Percentiles rank a stretch among this genome's conserved stretches.
These are phyloP conservation scores for Drosophila pandora DNA, from an alignment of 1,140 invertebrate genomes.

Conservation along the genomic window DNA sequence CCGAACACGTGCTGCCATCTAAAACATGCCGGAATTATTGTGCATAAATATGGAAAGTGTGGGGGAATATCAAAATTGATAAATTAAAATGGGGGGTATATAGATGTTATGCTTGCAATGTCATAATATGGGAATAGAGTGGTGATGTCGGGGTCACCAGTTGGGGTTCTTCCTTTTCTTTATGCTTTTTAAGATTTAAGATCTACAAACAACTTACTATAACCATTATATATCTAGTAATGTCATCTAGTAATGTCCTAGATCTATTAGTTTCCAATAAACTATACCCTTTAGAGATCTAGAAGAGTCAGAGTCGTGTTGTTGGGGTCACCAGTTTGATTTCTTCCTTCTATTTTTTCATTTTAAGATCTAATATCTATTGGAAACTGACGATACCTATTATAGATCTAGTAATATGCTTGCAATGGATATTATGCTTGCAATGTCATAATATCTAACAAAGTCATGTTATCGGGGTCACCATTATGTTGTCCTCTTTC, in stretches of 20 bases:
- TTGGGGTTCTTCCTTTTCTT: no score
- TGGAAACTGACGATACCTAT: no score
- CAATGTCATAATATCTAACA: no score
- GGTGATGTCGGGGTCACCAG: no score
- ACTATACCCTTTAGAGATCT: neutral
- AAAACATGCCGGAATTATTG: constrained; percentile 27
- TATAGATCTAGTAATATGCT: constrained; percentile 2
- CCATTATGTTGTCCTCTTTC: no score
- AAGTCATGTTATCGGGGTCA: no score
- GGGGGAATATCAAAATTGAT: neutral
- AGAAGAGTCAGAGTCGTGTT: constrained; percentile 1
- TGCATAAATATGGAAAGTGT: constrained; percentile 7
- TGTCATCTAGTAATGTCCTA: neutral
- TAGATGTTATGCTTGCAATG: neutral
- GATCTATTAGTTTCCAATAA: no score
- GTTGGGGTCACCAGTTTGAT: no score
- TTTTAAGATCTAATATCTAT: no score
- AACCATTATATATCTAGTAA: neutral
- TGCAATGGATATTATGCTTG: constrained; percentile 7
- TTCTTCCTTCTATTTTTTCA: no score
- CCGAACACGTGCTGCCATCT: constrained; percentile 43
- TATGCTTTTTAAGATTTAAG: no score
- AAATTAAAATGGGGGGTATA: neutral
- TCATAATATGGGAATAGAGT: neutral
- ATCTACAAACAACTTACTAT: no score